Evolutionary conservation across 64 coral and sea anemone species (phyloP), one percentile per base, ranked within the genome.

Genomic region (Trachythela sp.): DNA sequence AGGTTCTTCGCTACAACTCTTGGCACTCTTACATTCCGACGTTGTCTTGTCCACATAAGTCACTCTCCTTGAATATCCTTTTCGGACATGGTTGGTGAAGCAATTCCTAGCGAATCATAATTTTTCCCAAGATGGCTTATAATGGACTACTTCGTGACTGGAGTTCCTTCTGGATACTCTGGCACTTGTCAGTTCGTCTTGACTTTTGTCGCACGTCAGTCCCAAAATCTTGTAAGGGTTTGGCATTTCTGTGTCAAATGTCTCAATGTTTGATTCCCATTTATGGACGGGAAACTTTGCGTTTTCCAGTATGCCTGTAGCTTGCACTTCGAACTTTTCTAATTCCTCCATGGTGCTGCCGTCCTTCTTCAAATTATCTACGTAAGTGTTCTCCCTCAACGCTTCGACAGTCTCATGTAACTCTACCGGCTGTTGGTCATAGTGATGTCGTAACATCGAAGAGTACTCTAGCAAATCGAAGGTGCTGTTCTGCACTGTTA

Each of bases 301-400:
- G 4, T 37, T 30, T 40, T 77, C 71, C 26, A 80, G 34, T 13
- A 80, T 35, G 9, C 9, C 0, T 35, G 75, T 80, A 0, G 75
- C 75, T 35, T 80, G 27, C 1, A 5, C 4, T 29, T 80, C 8
- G 20, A 80, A 80, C 75, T 10, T 20, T 8, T 80, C 2, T 20
- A 80, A 22, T 30, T 80, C 75, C 20, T 35, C 2, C 30, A 35
- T 29, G 34, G 13, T 9, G 1, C 37, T 40, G 13, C 75, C 75
- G 0, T n/a, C 13, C 9, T 80, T 80, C 75, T 34, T 80, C 75
- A 80, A 1, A 35, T 80, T 80, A 29, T 80, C 75, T 0, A 40
- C 75, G 17, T 80, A 80, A 37, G 75, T 80, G 75, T 80, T 80
- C 34, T 80, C 75, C 34, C 37, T 27, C 20, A 80, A 80, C 8